These are phyloP conservation scores for Zelostemma sp. DNA, from an alignment of 1,140 invertebrate species.

Conservation along the genomic window DNA sequence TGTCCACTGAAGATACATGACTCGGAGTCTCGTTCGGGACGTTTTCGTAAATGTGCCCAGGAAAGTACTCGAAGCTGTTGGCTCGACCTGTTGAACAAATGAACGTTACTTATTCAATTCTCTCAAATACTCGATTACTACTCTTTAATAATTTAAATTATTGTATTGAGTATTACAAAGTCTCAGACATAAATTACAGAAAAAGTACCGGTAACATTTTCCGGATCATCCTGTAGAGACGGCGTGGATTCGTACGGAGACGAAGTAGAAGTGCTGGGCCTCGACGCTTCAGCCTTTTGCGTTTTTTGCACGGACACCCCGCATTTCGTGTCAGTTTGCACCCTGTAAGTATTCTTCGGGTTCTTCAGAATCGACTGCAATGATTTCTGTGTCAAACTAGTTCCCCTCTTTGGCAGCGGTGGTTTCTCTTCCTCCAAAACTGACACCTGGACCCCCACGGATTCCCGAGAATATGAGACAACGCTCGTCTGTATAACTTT, in stretches of 20 bases:
- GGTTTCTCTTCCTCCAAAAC: constrained; percentile 57
- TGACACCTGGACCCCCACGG: constrained; percentile 63
- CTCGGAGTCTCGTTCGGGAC: constrained; percentile 54
- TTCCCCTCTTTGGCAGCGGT: constrained; percentile 53
- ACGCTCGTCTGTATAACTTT: constrained; percentile 65
- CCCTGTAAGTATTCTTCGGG: constrained; percentile 56
- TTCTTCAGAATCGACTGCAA: constrained; percentile 57
- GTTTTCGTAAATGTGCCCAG: constrained; percentile 67
- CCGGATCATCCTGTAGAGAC: constrained; percentile 51
- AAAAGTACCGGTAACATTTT: constrained; percentile 58
- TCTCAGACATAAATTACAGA: no score
- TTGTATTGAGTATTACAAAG: no score
- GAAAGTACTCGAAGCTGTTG: constrained; percentile 71
- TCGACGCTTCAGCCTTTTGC: constrained; percentile 6
- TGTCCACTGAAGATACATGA: constrained; percentile 57
- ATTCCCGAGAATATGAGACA: constrained; percentile 50
- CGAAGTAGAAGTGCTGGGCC: constrained; percentile 44
- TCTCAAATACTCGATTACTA: no score
- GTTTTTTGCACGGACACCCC: not conserved
- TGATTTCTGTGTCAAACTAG: constrained; percentile 49
- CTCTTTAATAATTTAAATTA: no score
- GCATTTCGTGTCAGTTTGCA: constrained; percentile 33
- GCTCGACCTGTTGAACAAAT: constrained; percentile 33
- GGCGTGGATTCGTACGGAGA: constrained; percentile 51
- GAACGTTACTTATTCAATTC: no score